phyloP scores from a whole-genome alignment of 2,888 invertebrate species.

The Sthenelais limicola region DNA sequence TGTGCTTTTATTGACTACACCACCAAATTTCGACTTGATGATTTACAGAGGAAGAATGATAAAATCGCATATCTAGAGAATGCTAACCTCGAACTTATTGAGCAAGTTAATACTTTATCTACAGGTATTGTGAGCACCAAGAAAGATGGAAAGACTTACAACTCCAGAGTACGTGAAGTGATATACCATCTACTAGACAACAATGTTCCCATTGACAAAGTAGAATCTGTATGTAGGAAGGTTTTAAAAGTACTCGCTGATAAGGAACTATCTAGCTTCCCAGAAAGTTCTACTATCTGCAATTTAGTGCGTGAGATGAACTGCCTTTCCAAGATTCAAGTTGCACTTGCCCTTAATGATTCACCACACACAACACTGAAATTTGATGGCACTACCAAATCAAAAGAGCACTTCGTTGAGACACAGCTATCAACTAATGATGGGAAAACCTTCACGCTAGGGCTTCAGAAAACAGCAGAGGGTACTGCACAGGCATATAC shows the following conservation, averaged over 20 bases:
- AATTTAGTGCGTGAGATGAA: constrained; percentile 3
- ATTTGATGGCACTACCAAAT: constrained; percentile 7
- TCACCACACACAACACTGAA: background rate
- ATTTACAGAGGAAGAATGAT: background rate
- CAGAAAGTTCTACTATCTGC: background rate
- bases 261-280: background rate
- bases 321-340: background rate
- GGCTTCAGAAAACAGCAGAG: background rate
- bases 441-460: background rate
- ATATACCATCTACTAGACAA: background rate
- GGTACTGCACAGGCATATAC: too few relatives aligned
- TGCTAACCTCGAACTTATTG: background rate
- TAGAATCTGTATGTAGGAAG: background rate
- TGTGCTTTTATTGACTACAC: background rate
- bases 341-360: background rate
- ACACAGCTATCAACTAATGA: background rate
- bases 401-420: background rate
- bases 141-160: background rate
- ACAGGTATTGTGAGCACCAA: background rate
- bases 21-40: background rate
- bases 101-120: background rate
- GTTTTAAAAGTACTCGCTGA: background rate
- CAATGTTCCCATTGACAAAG: background rate
- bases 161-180: background rate
- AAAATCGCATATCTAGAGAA: background rate